Base-by-base conservation (phyloP, 2,797 vertebrate species). In the Menidia menidia region DNA sequence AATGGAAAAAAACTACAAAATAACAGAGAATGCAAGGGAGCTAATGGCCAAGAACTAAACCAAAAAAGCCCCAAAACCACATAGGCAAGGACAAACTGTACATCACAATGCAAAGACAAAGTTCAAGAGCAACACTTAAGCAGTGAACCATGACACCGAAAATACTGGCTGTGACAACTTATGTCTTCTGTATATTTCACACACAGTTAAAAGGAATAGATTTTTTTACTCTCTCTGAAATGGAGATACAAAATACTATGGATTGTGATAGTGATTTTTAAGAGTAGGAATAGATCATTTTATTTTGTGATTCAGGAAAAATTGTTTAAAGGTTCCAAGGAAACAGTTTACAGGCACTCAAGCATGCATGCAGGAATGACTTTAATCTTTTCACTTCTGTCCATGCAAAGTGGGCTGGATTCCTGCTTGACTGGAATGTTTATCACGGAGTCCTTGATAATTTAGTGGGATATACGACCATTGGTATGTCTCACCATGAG, bases 141-240 rank as follows among this genome's bases (percentile, higher is more conserved):
- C 13, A 32, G 35, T 65, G 16, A 47, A 30, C 18, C 45, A 47
- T 30, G 33, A 62, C 12, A 39, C 35, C 10, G 35, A 39, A 39
- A 10, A 59, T 53, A 41, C 48, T 55, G 7, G 25, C 55, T 63
- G 12, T 14, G 52, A 60, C 51, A 74, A 50, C 41, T 18, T 1
- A 11, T 61, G 6, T 9, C 31, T 4, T 18, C 43, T 81, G 84
- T 89, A 67, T 83, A 81, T 71, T 83, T 60, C 60, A 30, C 25
- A 25, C 25, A 52, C 13, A 63, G 31, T 19, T 71, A 3, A 65
- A 62, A 76, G 39, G 68, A 72, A 68, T 32, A 68, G 11, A 81
- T 48, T 64, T n/a, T n/a, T 10, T 66, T 16, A 7, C 47, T 50
- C 12, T 33, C 14, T 68, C 8, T 71, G 4, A 71, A 66, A 82